Evolutionary conservation across 2,888 invertebrate species (phyloP).

Genomic region (Scaptomyza reducta): DNA sequence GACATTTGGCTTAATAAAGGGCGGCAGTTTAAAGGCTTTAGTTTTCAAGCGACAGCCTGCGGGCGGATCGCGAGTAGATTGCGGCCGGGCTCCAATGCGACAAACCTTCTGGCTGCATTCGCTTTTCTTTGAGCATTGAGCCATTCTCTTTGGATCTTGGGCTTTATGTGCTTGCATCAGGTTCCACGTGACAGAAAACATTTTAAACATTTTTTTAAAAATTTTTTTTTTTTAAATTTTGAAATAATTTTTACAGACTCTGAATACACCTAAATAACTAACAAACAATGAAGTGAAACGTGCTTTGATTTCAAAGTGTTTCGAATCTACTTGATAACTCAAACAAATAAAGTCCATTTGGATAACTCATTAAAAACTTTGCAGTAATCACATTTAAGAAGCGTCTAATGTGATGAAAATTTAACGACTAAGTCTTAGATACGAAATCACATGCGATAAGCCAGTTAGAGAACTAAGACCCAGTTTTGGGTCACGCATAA

Average conservation of each 20-base stretch:
- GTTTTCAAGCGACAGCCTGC: not conserved
- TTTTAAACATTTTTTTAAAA: not conserved
- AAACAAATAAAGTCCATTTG: not conserved
- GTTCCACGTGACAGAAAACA: not conserved
- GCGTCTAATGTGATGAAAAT: not conserved
- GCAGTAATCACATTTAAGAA: conserved; percentile 1
- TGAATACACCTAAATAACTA: not conserved
- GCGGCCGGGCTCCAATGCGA: not conserved
- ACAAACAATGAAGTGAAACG: not conserved
- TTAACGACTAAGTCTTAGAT: conserved; percentile 1
- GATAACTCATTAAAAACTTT: conserved; percentile 3
- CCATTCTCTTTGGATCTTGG: not conserved
- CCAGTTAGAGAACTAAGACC: conserved; percentile 47
- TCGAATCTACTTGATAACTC: not conserved
- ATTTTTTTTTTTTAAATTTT: not conserved
- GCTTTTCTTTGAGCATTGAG: too few species aligned
- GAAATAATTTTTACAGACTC: not conserved
- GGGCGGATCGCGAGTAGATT: not conserved
- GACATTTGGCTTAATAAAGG: not conserved
- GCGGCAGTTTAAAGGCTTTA: not conserved
- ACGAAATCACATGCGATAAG: conserved; percentile 1
- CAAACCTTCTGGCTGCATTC: not conserved
- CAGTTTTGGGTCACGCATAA: conserved; percentile 44
- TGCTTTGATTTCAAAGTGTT: not conserved
- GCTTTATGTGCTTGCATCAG: not conserved